These are phyloP conservation scores for Anoncus sp. DNA, from an alignment of 2,888 invertebrate genomes.

Conservation along the genomic window DNA sequence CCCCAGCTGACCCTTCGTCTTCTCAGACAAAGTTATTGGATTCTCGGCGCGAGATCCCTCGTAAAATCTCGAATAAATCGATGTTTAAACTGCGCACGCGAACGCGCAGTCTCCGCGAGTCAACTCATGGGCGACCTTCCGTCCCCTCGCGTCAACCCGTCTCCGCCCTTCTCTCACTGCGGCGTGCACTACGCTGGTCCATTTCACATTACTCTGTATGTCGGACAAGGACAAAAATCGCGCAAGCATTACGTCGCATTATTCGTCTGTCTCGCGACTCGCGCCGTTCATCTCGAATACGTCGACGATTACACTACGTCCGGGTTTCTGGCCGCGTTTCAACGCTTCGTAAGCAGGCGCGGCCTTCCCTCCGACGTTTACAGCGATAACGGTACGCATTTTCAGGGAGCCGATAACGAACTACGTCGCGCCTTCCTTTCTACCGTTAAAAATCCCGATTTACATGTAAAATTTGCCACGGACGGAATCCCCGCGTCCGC, in stretches of 20 bases:
- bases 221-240: not conserved
- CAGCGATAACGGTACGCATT: slow-evolving; percentile 19
- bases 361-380: too few species aligned
- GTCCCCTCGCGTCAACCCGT: slow-evolving; percentile 3
- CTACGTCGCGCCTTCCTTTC: slow-evolving; percentile 8
- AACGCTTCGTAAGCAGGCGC: not conserved
- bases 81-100: not conserved
- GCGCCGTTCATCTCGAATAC: slow-evolving; percentile 14
- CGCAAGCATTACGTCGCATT: not conserved
- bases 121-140: too few species aligned
- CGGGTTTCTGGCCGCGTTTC: slow-evolving; percentile 11
- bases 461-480: not conserved
- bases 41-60: not conserved
- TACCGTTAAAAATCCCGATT: not conserved
- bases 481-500: slow-evolving; percentile 8
- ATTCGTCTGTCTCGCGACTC: not conserved
- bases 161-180: not conserved
- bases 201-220: not conserved
- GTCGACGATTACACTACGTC: slow-evolving; percentile 19
- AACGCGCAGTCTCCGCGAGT: slow-evolving; percentile 2
- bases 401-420: slow-evolving; percentile 16
- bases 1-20: too few species aligned
- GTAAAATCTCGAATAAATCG: not conserved
- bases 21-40: not conserved
- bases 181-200: not conserved